Evolutionary conservation across 2,888 invertebrate genomes (phyloP).

Genomic region (Gibbula magus): DNA sequence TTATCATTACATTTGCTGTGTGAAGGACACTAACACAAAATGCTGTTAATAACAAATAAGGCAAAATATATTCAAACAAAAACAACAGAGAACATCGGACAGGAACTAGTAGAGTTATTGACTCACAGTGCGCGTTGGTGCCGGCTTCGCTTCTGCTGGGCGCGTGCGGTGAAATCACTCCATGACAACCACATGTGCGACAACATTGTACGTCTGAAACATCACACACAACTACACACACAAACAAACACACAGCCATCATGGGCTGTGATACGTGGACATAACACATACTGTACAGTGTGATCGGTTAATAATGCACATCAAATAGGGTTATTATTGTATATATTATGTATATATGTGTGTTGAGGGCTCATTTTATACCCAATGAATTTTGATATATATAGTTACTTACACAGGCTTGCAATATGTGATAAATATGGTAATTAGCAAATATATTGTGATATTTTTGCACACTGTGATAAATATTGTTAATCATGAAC

Average conservation of each 20-base stretch:
- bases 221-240: conserved; percentile 35
- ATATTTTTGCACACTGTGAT: no score
- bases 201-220: conserved; percentile 36
- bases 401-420: neutral
- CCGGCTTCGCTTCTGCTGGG: conserved; percentile 51
- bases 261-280: no score
- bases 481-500: no score
- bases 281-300: conserved; percentile 29
- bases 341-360: neutral
- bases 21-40: no score
- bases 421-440: no score
- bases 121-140: conserved; percentile 50
- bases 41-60: no score
- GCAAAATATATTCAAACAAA: no score
- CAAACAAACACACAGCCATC: conserved; percentile 3
- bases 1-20: no score
- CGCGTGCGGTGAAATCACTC: conserved; percentile 45
- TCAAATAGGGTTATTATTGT: neutral
- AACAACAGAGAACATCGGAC: no score
- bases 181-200: conserved; percentile 38
- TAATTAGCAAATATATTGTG: no score
- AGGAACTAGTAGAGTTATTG: neutral
- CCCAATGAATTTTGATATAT: no score
- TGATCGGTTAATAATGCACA: neutral
- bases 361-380: no score